These are phyloP conservation scores for Hozukius guyotensis DNA, from an alignment of 2,797 vertebrate species.

Conservation along the genomic window DNA sequence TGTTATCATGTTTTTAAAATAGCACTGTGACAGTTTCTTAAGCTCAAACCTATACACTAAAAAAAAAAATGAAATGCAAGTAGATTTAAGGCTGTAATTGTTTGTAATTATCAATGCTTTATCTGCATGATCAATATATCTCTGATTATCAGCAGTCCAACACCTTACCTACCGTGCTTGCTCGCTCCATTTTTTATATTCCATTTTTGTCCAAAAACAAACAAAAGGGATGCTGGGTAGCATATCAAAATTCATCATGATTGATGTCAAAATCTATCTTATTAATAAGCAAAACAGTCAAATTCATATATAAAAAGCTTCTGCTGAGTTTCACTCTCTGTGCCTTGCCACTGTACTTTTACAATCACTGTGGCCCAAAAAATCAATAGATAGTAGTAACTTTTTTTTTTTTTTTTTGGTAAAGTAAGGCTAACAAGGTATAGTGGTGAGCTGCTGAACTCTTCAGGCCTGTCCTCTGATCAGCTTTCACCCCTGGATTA, in stretches of 20 bases:
- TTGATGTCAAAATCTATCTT: constrained; percentile 28
- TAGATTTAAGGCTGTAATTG: not conserved
- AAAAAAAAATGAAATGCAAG: not conserved
- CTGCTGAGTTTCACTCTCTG: constrained; percentile 50
- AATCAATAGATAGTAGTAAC: constrained; percentile 64
- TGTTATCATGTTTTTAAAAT: not conserved
- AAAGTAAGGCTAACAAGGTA: constrained; percentile 57
- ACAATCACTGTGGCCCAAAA: constrained; percentile 51
- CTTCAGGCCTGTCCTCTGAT: constrained; percentile 75
- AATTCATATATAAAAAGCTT: constrained; percentile 15
- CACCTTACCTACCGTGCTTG: constrained; percentile 75
- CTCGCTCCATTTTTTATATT: constrained; percentile 70
- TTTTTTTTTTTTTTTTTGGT: constrained; percentile 33
- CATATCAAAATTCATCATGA: constrained; percentile 34
- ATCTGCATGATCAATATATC: constrained; percentile 31
- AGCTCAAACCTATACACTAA: not conserved
- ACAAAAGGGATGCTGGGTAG: constrained; percentile 30
- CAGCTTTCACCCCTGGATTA: constrained; percentile 78
- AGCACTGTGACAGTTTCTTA: not conserved
- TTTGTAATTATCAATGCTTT: constrained; percentile 6
- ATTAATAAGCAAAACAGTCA: constrained; percentile 3
- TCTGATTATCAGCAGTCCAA: constrained; percentile 50
- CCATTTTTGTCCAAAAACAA: constrained; percentile 67
- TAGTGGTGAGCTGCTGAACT: constrained; percentile 53
- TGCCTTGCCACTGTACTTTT: constrained; percentile 49